phyloP scores from a whole-genome alignment of 23 tunicate species.

The Trididemnum miniatum region DNA sequence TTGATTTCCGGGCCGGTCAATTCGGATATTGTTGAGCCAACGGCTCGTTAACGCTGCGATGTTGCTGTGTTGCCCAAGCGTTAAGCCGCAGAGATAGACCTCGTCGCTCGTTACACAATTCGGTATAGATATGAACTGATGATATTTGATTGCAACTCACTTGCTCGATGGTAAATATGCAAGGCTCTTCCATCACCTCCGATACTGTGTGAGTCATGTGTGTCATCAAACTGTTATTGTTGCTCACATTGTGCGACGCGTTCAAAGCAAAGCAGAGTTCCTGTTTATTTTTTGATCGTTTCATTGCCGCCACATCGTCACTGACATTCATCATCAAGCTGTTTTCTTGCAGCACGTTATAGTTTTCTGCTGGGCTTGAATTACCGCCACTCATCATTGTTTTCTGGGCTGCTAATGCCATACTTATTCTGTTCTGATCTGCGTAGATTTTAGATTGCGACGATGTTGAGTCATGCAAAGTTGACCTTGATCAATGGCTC shows the following conservation, averaged over 20 bases:
- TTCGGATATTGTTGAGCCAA: no score
- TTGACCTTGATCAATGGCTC: no score
- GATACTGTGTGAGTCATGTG: background rate
- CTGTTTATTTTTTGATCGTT: no score
- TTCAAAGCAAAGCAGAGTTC: no score
- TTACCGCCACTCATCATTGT: background rate
- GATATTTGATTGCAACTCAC: background rate
- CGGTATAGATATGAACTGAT: background rate
- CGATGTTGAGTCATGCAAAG: no score
- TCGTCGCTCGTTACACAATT: no score
- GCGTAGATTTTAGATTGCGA: no score
- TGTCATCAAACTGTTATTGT: conserved; percentile 66
- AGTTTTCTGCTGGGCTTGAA: background rate
- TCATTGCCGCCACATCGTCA: background rate
- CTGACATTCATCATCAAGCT: background rate
- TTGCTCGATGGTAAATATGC: conserved; percentile 11
- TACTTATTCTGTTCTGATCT: no score
- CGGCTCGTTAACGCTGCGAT: no score
- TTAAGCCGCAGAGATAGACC: no score
- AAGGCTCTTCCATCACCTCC: background rate
- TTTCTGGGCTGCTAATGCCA: background rate
- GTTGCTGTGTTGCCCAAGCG: no score
- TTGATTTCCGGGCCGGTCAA: no score
- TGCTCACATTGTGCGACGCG: conserved; percentile 69
- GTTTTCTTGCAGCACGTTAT: conserved; percentile 10